Conservation (phyloP, 1,140 invertebrate species). For the Drusus annulatus region DNA sequence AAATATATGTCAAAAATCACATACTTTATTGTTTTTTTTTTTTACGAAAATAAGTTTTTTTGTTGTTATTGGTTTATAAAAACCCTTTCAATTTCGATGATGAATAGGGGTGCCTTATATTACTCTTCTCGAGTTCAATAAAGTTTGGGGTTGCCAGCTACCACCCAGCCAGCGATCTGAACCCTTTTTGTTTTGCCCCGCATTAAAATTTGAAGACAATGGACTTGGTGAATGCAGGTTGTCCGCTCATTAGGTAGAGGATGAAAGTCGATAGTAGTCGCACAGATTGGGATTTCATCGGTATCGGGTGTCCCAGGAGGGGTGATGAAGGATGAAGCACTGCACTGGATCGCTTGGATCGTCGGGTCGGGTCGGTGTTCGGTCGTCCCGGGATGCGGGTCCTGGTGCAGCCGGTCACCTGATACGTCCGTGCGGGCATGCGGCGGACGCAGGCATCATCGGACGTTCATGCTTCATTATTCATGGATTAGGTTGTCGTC, state of each 20-base stretch:
- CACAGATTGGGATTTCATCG: constrained; percentile 8
- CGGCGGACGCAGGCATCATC: constrained; percentile 15
- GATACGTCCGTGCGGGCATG: constrained; percentile 23
- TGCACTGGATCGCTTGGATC: too few species aligned
- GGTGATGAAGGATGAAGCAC: not conserved
- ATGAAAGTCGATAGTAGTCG: constrained; percentile 39
- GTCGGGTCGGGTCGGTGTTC: not conserved
- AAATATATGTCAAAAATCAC: too few species aligned
- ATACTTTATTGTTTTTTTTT: too few species aligned
- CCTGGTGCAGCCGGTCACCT: not conserved
- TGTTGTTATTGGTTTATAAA: too few species aligned
- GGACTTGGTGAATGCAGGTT: constrained; percentile 22
- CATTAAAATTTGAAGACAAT: not conserved
- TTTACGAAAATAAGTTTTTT: too few species aligned
- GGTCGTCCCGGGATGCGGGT: constrained; percentile 8
- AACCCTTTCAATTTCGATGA: too few species aligned
- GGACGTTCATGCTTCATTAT: constrained; percentile 17
- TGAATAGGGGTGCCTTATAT: too few species aligned
- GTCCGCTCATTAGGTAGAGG: constrained; percentile 28
- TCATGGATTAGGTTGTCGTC: not conserved
- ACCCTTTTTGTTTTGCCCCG: too few species aligned
- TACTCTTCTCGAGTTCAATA: too few species aligned
- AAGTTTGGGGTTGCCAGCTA: too few species aligned
- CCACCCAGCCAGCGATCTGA: too few species aligned
- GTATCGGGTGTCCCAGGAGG: constrained; percentile 16